These are phyloP conservation scores for Phalacrocorax brasilianus DNA, from an alignment of 2,113 vertebrate genomes.

Conservation along the genomic window DNA sequence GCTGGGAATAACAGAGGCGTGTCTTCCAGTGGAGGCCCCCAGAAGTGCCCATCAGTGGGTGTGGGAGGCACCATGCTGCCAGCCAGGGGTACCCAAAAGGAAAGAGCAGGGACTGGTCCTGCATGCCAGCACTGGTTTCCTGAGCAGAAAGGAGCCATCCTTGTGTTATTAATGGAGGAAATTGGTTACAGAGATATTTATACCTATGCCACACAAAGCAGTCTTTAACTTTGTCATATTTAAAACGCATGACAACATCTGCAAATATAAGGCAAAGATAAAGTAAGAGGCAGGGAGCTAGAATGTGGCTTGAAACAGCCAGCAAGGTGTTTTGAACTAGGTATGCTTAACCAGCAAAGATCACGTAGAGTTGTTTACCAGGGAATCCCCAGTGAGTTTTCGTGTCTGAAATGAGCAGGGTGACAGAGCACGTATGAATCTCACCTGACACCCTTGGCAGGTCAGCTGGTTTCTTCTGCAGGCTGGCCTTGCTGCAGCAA, in stretches of 20 bases:
- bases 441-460: neutral
- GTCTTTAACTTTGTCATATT: neutral
- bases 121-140: accelerated
- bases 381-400: neutral
- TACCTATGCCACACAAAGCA: neutral
- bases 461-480: neutral
- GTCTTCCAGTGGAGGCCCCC: neutral
- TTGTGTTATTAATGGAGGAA: neutral
- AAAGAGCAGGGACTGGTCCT: neutral
- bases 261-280: neutral
- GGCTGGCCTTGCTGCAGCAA: neutral
- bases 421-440: accelerated
- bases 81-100: neutral
- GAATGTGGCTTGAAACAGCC: neutral
- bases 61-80: neutral
- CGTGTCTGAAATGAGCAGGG: neutral
- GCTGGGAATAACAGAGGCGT: neutral
- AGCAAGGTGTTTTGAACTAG: neutral
- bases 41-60: accelerated
- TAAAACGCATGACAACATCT: neutral
- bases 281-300: neutral
- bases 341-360: neutral
- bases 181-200: neutral
- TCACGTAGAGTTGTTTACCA: neutral
- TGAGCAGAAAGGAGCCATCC: neutral